Evolutionary conservation across 2,797 vertebrate species (phyloP).

Genomic region (Serranus cabrilla): DNA sequence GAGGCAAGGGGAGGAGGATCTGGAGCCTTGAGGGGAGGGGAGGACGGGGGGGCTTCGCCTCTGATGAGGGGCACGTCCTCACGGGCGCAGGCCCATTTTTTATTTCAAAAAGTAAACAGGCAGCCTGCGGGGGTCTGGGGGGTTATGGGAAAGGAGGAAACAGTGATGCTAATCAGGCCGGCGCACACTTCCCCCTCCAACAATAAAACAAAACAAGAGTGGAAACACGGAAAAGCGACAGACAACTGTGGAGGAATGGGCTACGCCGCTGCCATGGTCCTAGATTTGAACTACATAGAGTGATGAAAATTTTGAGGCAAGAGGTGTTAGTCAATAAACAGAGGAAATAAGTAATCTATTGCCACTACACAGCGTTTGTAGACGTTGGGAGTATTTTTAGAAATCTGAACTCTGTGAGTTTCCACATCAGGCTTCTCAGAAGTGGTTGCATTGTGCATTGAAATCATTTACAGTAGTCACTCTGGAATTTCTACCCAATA

Average conservation of each 20-base stretch:
- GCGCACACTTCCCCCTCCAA: constrained; percentile 97
- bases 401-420: constrained; percentile 27
- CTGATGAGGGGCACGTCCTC: constrained; percentile 88
- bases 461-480: constrained; percentile 22
- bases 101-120: constrained; percentile 99
- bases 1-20: constrained; percentile 68
- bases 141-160: constrained; percentile 99
- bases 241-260: constrained; percentile 74
- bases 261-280: constrained; percentile 28
- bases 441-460: constrained; percentile 15
- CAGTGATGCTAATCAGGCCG: constrained; percentile 97
- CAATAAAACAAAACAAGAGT: constrained; percentile 87
- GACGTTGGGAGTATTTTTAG: constrained; percentile 44
- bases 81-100: constrained; percentile 94
- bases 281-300: constrained; percentile 43
- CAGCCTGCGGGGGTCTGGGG: constrained; percentile 95
- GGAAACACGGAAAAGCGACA: constrained; percentile 78
- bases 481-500: constrained; percentile 28
- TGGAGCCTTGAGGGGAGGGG: constrained; percentile 61
- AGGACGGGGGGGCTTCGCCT: constrained; percentile 61
- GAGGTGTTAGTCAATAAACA: constrained; percentile 50
- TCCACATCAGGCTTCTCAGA: constrained; percentile 29
- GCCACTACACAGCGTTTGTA: constrained; percentile 7
- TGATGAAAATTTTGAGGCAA: constrained; percentile 47
- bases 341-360: constrained; percentile 38